Percentiles rank a stretch among this genome's conserved stretches.
Evolutionary conservation across 2,797 vertebrate genomes (phyloP).

Genomic region (Chaunax sp.): DNA sequence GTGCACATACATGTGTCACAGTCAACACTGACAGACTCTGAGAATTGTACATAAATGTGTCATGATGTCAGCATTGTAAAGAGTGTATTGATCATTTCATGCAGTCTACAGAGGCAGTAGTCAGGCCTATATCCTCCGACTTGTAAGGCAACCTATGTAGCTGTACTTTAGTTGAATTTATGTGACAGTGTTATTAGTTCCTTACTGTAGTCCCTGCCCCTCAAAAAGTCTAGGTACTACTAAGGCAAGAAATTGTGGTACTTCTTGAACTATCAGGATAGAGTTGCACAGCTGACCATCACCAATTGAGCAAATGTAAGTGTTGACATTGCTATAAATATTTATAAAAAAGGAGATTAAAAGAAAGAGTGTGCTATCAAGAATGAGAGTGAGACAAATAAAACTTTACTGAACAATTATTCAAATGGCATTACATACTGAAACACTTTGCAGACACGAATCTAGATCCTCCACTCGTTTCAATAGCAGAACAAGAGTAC

Average conservation of each 20-base stretch:
- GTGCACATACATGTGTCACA: not conserved
- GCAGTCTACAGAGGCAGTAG: too few species aligned
- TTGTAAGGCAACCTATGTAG: too few species aligned
- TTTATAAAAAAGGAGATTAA: not conserved
- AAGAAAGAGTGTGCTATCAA: too few species aligned
- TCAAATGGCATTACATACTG: not conserved
- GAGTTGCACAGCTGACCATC: too few species aligned
- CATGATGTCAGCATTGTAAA: not conserved
- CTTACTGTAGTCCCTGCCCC: too few species aligned
- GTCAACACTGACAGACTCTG: not conserved
- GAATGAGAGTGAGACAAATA: not conserved
- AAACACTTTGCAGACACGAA: constrained; percentile 2
- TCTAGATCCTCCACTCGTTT: not conserved
- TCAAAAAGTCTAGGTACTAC: too few species aligned
- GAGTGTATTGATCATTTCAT: not conserved
- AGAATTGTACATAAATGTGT: constrained; percentile 3
- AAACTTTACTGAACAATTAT: not conserved
- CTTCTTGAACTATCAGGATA: too few species aligned
- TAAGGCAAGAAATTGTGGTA: too few species aligned
- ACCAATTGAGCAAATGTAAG: too few species aligned
- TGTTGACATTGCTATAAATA: too few species aligned
- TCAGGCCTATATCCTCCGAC: not conserved
- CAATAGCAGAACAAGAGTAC: not conserved
- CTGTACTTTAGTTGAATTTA: too few species aligned
- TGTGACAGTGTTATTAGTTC: too few species aligned